Evolutionary conservation across 2,113 vertebrate species (phyloP).

Genomic region (Sebastes fasciatus): DNA sequence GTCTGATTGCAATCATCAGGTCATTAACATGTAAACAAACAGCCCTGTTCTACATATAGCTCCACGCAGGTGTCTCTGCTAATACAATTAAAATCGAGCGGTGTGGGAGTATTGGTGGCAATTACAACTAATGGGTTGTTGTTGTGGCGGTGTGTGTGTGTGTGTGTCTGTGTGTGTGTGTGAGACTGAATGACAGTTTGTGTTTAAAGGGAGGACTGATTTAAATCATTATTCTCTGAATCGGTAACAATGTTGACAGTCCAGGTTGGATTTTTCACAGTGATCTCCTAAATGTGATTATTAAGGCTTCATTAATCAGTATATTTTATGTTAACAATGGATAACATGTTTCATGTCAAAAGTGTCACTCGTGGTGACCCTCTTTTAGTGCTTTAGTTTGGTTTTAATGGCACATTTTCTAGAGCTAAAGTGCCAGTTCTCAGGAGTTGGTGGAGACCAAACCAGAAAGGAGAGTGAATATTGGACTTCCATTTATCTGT

Average conservation of each 20-base stretch:
- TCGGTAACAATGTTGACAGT: not conserved
- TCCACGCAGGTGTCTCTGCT: slow-evolving; percentile 21
- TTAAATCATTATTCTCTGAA: not conserved
- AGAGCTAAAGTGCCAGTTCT: not conserved
- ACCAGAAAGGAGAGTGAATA: not conserved
- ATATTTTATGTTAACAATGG: not conserved
- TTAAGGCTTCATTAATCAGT: not conserved
- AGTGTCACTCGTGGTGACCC: not conserved
- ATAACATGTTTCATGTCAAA: not conserved
- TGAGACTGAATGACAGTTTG: not conserved
- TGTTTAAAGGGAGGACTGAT: slow-evolving; percentile 1
- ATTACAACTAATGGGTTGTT: slow-evolving; percentile 18
- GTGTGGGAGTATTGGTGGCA: slow-evolving; percentile 18
- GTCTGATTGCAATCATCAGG: slow-evolving; percentile 33
- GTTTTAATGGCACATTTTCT: not conserved
- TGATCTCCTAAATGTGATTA: not conserved
- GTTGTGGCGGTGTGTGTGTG: not conserved
- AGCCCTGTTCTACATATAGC: slow-evolving; percentile 14
- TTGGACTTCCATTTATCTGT: not conserved
- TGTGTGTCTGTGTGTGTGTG: not conserved
- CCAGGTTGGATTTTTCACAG: not conserved
- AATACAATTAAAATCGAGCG: slow-evolving; percentile 35
- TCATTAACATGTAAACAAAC: slow-evolving; percentile 48
- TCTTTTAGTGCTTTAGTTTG: not conserved
- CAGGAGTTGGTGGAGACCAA: not conserved